Evolutionary conservation across 1,140 invertebrate genomes (phyloP), one percentile per base, ranked within the genome.

Genomic region (Drosophila asahinai): DNA sequence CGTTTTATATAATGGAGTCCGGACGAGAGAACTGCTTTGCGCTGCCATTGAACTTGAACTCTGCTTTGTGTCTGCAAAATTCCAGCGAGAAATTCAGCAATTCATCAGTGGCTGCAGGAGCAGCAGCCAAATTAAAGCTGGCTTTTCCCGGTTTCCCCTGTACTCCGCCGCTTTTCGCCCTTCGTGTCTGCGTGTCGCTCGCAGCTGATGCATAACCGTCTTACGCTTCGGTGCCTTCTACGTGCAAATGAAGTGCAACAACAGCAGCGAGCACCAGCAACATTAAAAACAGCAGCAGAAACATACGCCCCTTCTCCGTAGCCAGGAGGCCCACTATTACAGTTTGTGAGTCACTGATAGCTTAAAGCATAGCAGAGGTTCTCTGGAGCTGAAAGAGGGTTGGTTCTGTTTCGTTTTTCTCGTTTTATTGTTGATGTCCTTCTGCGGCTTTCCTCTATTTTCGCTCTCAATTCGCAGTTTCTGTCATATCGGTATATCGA

Each of bases 21-120:
- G 40, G 14, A 25, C 1, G 36, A 17, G 1, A 33, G 15, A 43
- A 42, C 66, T 19, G 45, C 22, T 61, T 42, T 51, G 12, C 33
- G 14, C 68, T 68, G 81, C 68, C 81, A 73, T 87, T 87, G 83
- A 89, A 89, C 84, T 87, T 87, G 83, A 89, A 83, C 81, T 83
- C 78, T 74, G 86, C 60, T 66, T 57, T 67, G 30, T 64, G 68
- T 77, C 84, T 89, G 86, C 60, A 78, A 84, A 84, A 68, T 77
- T 70, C 63, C 59, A 72, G 65, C 77, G 42, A 81, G 68, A 89
- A 78, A 83, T 89, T 67, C 43, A 63, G 42, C 63, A 52, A 67
- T 52, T 59, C 68, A 66, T 54, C 77, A 76, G 38, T 49, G 57
- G 48, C 47, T 65, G 30, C 48, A 61, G 43, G 65, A 59, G 68